A percentile compares a stretch with the other conserved stretches of the same genome.
Conservation (phyloP, 2,888 invertebrate genomes). For the Drosophila limbata region DNA sequence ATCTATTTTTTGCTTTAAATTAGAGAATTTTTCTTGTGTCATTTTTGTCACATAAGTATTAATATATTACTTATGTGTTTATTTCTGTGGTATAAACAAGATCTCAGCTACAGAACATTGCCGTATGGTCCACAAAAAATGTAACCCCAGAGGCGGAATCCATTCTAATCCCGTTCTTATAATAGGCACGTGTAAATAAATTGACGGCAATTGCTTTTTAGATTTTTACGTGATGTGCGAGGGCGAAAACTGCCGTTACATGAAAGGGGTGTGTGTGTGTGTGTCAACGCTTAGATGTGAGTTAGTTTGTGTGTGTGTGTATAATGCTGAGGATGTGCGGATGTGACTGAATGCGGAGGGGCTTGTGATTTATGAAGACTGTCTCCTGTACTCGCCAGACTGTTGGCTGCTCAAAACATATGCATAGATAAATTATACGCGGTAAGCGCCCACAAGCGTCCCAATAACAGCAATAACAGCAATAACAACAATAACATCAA, state of each 20-base stretch:
- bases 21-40: background rate
- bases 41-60: constrained; percentile 22
- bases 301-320: constrained; percentile 5
- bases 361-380: constrained; percentile 57
- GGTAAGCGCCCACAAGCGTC: constrained; percentile 73
- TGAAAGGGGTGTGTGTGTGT: constrained; percentile 66
- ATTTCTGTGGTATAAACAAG: constrained; percentile 22
- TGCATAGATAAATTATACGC: constrained; percentile 80
- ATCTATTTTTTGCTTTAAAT: too few relatives aligned
- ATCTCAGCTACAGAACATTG: constrained; percentile 18
- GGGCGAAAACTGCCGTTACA: constrained; percentile 56
- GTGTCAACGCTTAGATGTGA: background rate
- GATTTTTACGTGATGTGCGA: constrained; percentile 49
- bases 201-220: constrained; percentile 61
- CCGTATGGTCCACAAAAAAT: constrained; percentile 5
- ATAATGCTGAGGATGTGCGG: constrained; percentile 27
- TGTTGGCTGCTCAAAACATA: constrained; percentile 77
- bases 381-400: constrained; percentile 38
- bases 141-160: constrained; percentile 19
- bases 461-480: constrained; percentile 49
- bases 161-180: constrained; percentile 45
- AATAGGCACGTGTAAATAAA: constrained; percentile 67
- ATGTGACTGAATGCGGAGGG: constrained; percentile 38
- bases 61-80: constrained; percentile 12
- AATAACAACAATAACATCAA: constrained; percentile 39